These are phyloP conservation scores for Microcebus tavaratra DNA, from an alignment of 2,113 vertebrate genomes.

Conservation along the genomic window DNA sequence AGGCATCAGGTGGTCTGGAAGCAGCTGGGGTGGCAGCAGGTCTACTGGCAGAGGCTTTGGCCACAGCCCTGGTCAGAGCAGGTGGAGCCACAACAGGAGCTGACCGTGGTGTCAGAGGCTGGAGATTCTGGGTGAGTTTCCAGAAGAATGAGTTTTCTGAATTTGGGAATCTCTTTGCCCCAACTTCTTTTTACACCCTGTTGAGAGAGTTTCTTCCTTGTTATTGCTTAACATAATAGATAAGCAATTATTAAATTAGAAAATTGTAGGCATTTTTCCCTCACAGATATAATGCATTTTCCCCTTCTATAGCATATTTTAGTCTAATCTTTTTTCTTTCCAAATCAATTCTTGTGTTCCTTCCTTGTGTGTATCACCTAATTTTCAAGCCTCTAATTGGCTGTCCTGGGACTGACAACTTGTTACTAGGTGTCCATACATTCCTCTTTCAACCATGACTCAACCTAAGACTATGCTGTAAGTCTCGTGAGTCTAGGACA, in stretches of 20 bases:
- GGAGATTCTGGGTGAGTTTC: not conserved
- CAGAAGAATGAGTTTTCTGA: not conserved
- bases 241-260: not conserved
- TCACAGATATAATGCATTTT: not conserved
- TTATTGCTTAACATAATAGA: not conserved
- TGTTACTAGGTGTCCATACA: not conserved
- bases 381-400: not conserved
- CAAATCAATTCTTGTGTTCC: not conserved
- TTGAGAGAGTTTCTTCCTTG: not conserved
- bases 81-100: not conserved
- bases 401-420: not conserved
- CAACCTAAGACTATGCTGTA: not conserved
- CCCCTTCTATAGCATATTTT: not conserved
- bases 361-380: not conserved
- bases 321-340: not conserved
- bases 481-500: not conserved
- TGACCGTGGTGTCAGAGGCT: not conserved
- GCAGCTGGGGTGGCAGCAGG: not conserved
- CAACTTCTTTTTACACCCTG: not conserved
- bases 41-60: not conserved
- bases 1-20: not conserved
- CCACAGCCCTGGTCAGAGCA: not conserved
- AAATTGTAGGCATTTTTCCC: not conserved
- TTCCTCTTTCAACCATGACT: not conserved
- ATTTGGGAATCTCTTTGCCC: not conserved